Percentiles rank a stretch among this genome's conserved stretches.
These are phyloP conservation scores for Lottia scabra DNA, from an alignment of 2,888 invertebrate species.

Conservation along the genomic window DNA sequence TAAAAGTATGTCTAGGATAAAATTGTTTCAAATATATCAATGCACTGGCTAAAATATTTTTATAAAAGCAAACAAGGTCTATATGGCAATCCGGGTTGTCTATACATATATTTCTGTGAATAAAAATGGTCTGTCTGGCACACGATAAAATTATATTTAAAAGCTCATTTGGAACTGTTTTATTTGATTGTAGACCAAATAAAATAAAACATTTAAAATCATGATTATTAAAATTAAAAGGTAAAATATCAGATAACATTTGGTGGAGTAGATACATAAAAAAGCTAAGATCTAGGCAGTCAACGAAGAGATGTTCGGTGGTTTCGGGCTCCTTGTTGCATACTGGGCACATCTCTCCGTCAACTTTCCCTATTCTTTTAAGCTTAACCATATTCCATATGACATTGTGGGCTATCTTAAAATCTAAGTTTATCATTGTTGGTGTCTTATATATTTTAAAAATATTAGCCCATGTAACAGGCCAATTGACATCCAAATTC, in stretches of 20 bases:
- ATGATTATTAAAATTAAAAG: background rate
- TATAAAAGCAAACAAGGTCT: background rate
- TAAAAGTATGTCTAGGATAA: background rate
- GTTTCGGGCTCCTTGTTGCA: background rate
- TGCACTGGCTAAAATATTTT: background rate
- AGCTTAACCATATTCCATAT: background rate
- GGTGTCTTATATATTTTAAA: background rate
- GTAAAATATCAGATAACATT: background rate
- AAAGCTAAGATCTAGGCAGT: background rate
- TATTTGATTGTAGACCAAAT: background rate
- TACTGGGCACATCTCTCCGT: background rate
- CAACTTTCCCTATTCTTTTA: background rate
- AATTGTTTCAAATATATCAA: background rate
- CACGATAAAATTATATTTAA: background rate
- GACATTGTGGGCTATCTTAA: background rate
- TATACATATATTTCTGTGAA: background rate
- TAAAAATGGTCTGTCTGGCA: background rate
- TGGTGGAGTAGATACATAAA: background rate
- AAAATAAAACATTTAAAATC: conserved; percentile 1
- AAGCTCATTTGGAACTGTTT: background rate
- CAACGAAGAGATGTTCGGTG: background rate
- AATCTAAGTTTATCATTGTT: background rate
- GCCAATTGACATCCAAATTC: background rate
- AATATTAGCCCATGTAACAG: background rate
- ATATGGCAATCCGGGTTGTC: background rate